Percentiles rank a stretch among this genome's conserved stretches.
phyloP scores from a whole-genome alignment of 2,888 invertebrate genomes.

The Eupithecia subumbrata region DNA sequence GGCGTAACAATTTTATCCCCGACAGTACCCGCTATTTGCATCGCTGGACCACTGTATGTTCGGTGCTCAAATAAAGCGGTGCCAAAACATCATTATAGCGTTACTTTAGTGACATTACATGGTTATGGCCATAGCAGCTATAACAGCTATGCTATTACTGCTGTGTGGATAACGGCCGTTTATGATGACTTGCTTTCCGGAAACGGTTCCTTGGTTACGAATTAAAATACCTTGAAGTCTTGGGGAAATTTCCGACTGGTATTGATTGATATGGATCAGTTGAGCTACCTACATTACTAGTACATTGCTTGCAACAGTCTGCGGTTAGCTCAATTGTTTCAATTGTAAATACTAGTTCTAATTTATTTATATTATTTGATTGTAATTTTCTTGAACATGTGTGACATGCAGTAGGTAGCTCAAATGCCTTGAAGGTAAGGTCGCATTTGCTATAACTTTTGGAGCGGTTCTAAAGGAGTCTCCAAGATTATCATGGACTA shows the following conservation, averaged over 20 bases:
- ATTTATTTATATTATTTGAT: too few species aligned
- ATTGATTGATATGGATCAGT: too few species aligned
- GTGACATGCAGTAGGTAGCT: too few species aligned
- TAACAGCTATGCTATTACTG: constrained; percentile 48
- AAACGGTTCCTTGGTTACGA: constrained; percentile 2
- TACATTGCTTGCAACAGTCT: too few species aligned
- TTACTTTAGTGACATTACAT: constrained; percentile 10
- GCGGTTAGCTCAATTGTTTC: too few species aligned
- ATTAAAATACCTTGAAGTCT: not conserved
- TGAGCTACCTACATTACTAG: too few species aligned
- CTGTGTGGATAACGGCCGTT: constrained; percentile 8
- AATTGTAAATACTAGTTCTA: too few species aligned
- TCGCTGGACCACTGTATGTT: constrained; percentile 45
- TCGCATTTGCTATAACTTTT: not conserved
- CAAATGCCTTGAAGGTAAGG: not conserved
- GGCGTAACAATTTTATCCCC: constrained; percentile 5
- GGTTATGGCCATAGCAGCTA: constrained; percentile 25
- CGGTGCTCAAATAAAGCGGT: constrained; percentile 55
- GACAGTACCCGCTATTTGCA: constrained; percentile 39
- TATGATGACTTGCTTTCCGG: constrained; percentile 21
- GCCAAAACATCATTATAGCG: constrained; percentile 65
- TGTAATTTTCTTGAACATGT: too few species aligned
- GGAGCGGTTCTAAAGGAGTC: not conserved
- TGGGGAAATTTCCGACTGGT: too few species aligned
- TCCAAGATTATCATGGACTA: too few species aligned